phyloP scores from a whole-genome alignment of 2,113 vertebrate genomes.

The Microcebus tavaratra region DNA sequence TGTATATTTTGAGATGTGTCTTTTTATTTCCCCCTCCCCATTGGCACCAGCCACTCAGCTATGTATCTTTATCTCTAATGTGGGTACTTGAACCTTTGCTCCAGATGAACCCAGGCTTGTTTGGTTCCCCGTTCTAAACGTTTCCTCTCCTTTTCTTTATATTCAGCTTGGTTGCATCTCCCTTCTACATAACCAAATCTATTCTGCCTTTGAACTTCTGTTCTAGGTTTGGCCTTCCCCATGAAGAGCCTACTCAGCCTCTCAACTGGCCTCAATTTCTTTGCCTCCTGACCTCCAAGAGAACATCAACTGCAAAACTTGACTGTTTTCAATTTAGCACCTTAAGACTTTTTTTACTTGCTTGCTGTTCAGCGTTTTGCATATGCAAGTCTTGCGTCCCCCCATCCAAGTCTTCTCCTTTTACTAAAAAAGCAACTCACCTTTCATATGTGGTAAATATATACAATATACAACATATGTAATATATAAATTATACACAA shows the following conservation, averaged over 20 bases:
- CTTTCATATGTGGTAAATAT: not conserved
- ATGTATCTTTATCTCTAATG: not conserved
- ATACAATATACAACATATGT: not conserved
- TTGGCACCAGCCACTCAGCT: not conserved
- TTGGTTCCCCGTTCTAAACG: not conserved
- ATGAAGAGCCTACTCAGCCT: not conserved
- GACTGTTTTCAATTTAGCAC: not conserved
- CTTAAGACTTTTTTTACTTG: not conserved
- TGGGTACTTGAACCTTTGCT: not conserved
- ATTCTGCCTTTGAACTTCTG: not conserved
- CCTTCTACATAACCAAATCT: not conserved
- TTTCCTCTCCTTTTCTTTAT: not conserved
- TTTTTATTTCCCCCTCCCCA: not conserved
- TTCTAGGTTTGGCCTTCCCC: not conserved
- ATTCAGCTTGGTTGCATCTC: not conserved
- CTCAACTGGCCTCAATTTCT: not conserved
- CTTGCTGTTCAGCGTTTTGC: not conserved
- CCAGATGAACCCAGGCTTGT: not conserved
- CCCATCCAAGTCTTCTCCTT: not conserved
- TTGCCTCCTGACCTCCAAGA: not conserved
- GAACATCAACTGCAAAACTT: not conserved
- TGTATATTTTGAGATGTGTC: not conserved
- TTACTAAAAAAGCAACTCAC: not conserved
- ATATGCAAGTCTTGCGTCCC: not conserved
- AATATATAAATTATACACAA: not conserved